Evolutionary conservation across 2,797 vertebrate species (phyloP), one percentile per base, ranked within the genome.

Genomic region (Pipistrellus kuhlii): DNA sequence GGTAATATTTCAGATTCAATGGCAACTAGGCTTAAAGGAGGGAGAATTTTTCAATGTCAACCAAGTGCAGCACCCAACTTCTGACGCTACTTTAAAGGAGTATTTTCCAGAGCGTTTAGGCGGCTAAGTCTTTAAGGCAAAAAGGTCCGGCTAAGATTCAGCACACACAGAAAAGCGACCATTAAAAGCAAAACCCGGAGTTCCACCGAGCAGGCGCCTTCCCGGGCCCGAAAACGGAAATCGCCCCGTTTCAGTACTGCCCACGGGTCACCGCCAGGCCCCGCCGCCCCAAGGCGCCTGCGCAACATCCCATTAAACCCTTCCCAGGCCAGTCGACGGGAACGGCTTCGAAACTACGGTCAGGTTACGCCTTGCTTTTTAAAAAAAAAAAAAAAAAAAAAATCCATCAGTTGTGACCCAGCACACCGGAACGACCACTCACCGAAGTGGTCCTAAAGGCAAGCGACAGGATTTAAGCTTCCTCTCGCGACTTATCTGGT

Each of bases 401-500:
- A 59, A 57, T 23, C 6, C 62, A 62, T 20, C 38, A 73, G 32
- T 20, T 76, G 48, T 30, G 30, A 87, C 82, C 85, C 51, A 64
- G 2, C 72, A 92, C 64, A 48, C 77, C 11, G 9, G 25, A 72
- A 76, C 11, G 95, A 96, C 95, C 97, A 94, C 97, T 97, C 96
- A 97, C 96, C 95, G 14, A 93, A 90, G 94, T 93, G 91, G 94
- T 92, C 88, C 85, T 88, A 94, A 85, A 92, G 7, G 92, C 91
- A 93, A 96, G 78, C 94, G 25, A 69, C 91, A 93, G 72, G 69
- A 75, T 53, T 90, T 95, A 88, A 87, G 75, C 44, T 14, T 2
- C 27, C 51, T 53, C 72, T 75, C 46, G 97, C 35, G 96, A 98
- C 93, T 96, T 97, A 94, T 97, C 95, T 97, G 94, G 97, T 82